These are phyloP conservation scores for Meles meles DNA, from an alignment of 2,113 vertebrate genomes.

Conservation along the genomic window DNA sequence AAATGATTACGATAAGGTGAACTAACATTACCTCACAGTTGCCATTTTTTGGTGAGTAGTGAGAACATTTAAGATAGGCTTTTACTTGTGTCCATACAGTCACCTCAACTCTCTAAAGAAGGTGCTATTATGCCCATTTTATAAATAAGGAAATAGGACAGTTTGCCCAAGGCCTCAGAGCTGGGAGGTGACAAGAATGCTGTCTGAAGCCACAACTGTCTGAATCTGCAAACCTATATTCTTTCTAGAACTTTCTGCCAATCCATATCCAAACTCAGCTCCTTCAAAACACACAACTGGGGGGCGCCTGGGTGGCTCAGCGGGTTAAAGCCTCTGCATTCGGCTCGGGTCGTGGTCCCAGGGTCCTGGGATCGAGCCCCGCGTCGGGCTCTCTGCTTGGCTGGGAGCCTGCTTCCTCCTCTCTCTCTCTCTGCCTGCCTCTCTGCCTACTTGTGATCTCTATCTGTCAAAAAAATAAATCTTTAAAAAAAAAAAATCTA, in stretches of 20 bases:
- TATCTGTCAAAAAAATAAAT: no score
- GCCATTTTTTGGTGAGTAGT: background rate
- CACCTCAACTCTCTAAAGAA: background rate
- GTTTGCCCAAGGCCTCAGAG: background rate
- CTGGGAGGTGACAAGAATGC: background rate
- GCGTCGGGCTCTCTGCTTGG: no score
- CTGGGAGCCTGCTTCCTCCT: no score
- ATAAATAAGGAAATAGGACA: background rate
- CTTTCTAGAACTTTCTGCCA: background rate
- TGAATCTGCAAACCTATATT: background rate
- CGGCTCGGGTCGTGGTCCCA: no score
- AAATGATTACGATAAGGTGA: background rate
- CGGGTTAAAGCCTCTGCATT: no score
- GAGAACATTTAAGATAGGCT: background rate
- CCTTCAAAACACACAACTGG: background rate
- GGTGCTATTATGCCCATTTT: background rate
- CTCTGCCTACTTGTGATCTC: no score
- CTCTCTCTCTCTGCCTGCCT: no score
- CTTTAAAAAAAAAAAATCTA: no score
- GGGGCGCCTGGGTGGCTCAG: no score
- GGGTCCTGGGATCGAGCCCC: no score
- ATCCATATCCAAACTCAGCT: background rate
- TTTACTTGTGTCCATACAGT: background rate
- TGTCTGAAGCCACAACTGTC: background rate
- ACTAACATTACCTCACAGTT: background rate